phyloP scores from a whole-genome alignment of 2,113 vertebrate species.

The Kryptolebias marmoratus region DNA sequence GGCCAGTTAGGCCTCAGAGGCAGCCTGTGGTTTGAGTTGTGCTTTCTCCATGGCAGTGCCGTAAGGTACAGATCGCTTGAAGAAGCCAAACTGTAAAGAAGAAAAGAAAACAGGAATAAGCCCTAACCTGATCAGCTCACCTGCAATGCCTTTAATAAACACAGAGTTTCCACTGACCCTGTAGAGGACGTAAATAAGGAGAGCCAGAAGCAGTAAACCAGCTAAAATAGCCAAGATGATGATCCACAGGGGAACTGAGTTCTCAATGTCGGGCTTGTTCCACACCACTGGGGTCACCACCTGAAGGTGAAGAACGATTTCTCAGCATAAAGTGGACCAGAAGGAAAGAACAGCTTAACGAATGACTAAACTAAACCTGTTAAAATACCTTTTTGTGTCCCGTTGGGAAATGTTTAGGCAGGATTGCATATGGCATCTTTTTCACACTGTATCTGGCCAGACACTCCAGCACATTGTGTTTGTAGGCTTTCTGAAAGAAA shows the following conservation, averaged over 20 bases:
- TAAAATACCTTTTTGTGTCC: constrained; percentile 83
- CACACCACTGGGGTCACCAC: constrained; percentile 87
- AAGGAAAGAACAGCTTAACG: background rate
- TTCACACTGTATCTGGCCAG: constrained; percentile 82
- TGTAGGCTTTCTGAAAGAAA: constrained; percentile 79
- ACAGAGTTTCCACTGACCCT: constrained; percentile 80
- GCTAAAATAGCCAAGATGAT: constrained; percentile 90
- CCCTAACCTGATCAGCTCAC: background rate
- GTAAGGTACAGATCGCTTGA: constrained; percentile 90
- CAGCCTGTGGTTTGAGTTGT: constrained; percentile 92
- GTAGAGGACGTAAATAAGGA: constrained; percentile 92
- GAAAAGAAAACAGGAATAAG: background rate
- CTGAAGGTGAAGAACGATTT: constrained; percentile 62
- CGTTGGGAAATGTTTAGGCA: constrained; percentile 77
- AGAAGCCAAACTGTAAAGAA: constrained; percentile 88
- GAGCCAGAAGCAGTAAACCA: constrained; percentile 89
- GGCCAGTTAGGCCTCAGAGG: constrained; percentile 87
- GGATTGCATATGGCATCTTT: constrained; percentile 88
- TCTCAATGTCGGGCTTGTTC: constrained; percentile 86
- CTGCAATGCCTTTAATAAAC: too few relatives aligned
- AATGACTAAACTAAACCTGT: background rate
- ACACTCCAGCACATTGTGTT: constrained; percentile 85
- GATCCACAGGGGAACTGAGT: constrained; percentile 89
- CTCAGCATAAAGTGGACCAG: background rate
- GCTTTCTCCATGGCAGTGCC: constrained; percentile 97